Base-by-base conservation (phyloP, 2,888 invertebrate genomes). In the Drosophila quasianomalipes region DNA sequence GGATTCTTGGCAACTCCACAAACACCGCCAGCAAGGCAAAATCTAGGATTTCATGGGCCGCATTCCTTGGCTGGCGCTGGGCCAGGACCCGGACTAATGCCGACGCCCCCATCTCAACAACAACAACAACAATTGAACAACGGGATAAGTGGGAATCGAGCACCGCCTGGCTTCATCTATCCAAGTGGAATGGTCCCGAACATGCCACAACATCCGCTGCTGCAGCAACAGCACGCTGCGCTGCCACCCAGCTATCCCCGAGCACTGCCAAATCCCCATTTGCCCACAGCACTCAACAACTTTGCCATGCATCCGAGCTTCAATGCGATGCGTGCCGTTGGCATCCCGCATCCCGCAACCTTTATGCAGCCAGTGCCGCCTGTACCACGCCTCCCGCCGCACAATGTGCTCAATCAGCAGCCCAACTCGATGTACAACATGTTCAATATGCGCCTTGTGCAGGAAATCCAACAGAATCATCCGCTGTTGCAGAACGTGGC, bases 401-500 rank as follows among this genome's bases (percentile, higher is more conserved):
- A 94, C 63, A 76, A 84, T 14, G 65, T 91, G 62, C 84, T 89
- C 30, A 81, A 75, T 60, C 90, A 80, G 58, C 77, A 82, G 22
- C 80, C 92, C 10, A 92, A 87, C 65, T 89, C 92, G 2, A 90
- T 91, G 77, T 92, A 84, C 65, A 93, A 93, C 70, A 92, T 92
- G 91, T 93, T 92, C 33, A 94, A 93, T 68, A 93, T 93, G 88
- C 92, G 93, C 4, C 85, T 94, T 31, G 92, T 94, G 51, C 93
- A 93, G 71, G 94, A 94, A 80, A 94, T 94, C 39, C 93, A 94
- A 71, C 93, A 93, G 77, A 94, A 94, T 79, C 93, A 94, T 78
- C 93, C 93, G 49, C 85, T 94, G 74, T 82, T 94, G 44, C 90
- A 93, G 59, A 92, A 92, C 69, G 80, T 82, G 3, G 79, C 79